Conservation (phyloP, 2,888 invertebrate species). For the Cryptophagus acutangulus region DNA sequence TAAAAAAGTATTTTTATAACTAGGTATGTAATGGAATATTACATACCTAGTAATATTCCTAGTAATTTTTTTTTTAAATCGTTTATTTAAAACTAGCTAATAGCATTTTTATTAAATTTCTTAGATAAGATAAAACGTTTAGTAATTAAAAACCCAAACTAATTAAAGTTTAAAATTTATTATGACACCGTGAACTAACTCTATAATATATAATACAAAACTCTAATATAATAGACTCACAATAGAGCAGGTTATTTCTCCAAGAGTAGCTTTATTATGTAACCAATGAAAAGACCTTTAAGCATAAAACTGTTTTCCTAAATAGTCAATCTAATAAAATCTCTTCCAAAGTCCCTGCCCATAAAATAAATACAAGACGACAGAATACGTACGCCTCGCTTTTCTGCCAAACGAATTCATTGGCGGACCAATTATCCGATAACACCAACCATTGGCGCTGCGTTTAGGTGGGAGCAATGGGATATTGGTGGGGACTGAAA, state of each 20-base stretch:
- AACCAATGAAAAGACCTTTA: conserved; percentile 42
- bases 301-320: conserved; percentile 47
- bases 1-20: no score
- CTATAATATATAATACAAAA: conserved; percentile 26
- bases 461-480: conserved; percentile 28
- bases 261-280: conserved; percentile 35
- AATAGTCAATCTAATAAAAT: conserved; percentile 49
- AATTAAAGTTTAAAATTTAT: conserved; percentile 25
- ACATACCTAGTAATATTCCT: no score
- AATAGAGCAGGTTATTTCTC: conserved; percentile 34
- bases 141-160: no score
- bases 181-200: conserved; percentile 23
- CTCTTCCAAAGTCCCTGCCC: conserved; percentile 44
- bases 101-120: no score
- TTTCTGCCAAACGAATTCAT: conserved; percentile 27
- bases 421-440: conserved; percentile 40
- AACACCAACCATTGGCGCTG: conserved; percentile 34
- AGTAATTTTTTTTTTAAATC: no score
- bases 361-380: conserved; percentile 45
- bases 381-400: conserved; percentile 39
- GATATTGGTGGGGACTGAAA: conserved; percentile 34
- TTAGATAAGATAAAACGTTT: no score
- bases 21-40: no score
- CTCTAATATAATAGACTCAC: conserved; percentile 36
- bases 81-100: no score